Conservation (phyloP, 2,888 invertebrate genomes). For the Lapara coniferarum region DNA sequence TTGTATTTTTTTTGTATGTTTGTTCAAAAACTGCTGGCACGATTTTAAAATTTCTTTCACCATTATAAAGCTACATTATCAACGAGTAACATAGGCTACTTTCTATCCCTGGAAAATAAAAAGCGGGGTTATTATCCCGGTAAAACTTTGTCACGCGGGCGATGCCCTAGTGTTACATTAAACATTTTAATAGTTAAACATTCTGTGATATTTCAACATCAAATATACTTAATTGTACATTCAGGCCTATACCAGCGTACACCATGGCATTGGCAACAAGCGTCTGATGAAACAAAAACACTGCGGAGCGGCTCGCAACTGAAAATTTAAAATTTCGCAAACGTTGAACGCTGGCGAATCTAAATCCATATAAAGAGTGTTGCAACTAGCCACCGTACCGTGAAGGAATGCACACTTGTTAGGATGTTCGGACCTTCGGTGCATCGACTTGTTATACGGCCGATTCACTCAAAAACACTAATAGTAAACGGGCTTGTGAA, state of each 20-base stretch:
- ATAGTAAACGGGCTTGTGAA: neutral
- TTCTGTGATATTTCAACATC: neutral
- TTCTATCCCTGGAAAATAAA: too few relatives aligned
- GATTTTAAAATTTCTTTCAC: too few relatives aligned
- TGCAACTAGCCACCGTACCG: constrained; percentile 64
- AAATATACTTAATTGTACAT: neutral
- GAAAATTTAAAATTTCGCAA: constrained; percentile 53
- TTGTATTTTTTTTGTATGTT: too few relatives aligned
- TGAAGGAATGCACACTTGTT: constrained; percentile 61
- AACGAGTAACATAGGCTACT: too few relatives aligned
- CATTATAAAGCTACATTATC: too few relatives aligned
- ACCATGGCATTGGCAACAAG: constrained; percentile 25
- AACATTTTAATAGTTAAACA: neutral
- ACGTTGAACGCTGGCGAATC: constrained; percentile 41
- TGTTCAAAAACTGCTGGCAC: too few relatives aligned
- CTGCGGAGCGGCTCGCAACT: constrained; percentile 49
- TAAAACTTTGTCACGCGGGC: too few relatives aligned
- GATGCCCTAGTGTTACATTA: too few relatives aligned
- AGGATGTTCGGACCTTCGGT: constrained; percentile 41
- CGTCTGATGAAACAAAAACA: constrained; percentile 52
- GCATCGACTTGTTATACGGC: constrained; percentile 8
- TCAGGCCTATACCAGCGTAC: neutral
- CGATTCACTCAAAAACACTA: constrained; percentile 22
- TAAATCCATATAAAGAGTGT: constrained; percentile 62
- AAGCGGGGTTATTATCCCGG: too few relatives aligned